These are phyloP conservation scores for Caiman crocodilus DNA, from an alignment of 2,797 vertebrate genomes.

Conservation along the genomic window DNA sequence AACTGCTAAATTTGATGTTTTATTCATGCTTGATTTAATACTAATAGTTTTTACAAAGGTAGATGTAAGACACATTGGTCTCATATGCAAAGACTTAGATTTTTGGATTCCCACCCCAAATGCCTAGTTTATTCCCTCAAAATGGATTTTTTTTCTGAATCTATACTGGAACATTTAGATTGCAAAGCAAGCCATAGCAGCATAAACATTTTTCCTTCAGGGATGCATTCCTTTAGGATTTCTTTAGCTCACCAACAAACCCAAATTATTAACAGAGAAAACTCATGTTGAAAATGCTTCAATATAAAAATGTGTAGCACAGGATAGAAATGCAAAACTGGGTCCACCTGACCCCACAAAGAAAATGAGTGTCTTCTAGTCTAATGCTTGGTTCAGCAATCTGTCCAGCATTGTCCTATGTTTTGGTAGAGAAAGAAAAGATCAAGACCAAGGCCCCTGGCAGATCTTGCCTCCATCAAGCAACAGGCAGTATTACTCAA, in stretches of 20 bases:
- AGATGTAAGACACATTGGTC: neutral
- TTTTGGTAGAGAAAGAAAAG: too few relatives aligned
- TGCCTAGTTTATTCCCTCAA: neutral
- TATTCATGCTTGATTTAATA: neutral
- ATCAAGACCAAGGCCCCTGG: too few relatives aligned
- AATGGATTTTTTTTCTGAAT: constrained; percentile 12
- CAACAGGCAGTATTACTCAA: too few relatives aligned
- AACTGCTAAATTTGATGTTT: neutral
- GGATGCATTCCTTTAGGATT: neutral
- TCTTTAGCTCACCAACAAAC: neutral
- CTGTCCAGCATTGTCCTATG: neutral
- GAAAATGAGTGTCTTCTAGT: neutral
- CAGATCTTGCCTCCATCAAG: too few relatives aligned
- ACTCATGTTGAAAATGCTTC: neutral
- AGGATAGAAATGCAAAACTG: neutral
- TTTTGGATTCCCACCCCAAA: neutral
- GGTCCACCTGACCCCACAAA: neutral
- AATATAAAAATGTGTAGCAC: neutral
- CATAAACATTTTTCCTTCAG: neutral
- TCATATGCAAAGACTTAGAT: neutral
- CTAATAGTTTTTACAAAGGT: neutral
- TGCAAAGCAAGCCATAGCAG: neutral
- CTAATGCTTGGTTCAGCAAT: neutral
- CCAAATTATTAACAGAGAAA: neutral
- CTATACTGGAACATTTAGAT: constrained; percentile 11